phyloP scores from a whole-genome alignment of 2,888 invertebrate species.

The Lacanobia wlatinum region DNA sequence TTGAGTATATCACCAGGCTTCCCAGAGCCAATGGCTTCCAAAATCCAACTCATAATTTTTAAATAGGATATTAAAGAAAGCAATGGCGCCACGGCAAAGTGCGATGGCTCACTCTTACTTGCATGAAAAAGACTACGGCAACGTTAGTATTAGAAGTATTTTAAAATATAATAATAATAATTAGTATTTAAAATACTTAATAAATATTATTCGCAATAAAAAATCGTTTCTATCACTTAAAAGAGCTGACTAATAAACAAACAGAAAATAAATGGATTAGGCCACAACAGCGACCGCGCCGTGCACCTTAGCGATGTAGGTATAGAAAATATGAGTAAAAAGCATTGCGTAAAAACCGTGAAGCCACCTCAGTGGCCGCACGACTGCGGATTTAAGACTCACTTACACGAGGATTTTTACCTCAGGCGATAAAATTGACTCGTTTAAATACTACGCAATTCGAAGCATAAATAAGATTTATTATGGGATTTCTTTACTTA shows the following conservation, averaged over 20 bases:
- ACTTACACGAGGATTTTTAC: background rate
- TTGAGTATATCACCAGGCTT: background rate
- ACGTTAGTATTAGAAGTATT: background rate
- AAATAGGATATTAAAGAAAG: background rate
- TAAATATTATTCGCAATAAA: constrained; percentile 1
- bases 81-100: background rate
- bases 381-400: constrained; percentile 13
- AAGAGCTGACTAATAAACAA: constrained; percentile 26
- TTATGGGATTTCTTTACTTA: background rate
- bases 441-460: background rate
- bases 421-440: constrained; percentile 3
- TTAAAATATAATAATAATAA: too few species aligned
- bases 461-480: background rate
- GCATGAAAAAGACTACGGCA: background rate
- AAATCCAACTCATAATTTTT: background rate
- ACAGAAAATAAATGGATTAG: constrained; percentile 35
- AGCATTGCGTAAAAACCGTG: constrained; percentile 43
- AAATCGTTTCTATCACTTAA: background rate
- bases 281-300: constrained; percentile 10
- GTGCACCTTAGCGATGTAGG: constrained; percentile 10
- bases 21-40: too few species aligned
- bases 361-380: constrained; percentile 20
- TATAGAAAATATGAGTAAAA: constrained; percentile 24
- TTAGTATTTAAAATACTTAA: too few species aligned
- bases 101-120: background rate